Percentiles rank a stretch among this genome's conserved stretches.
Evolutionary conservation across 2,888 invertebrate species (phyloP).

Genomic region (Drosophila recens): DNA sequence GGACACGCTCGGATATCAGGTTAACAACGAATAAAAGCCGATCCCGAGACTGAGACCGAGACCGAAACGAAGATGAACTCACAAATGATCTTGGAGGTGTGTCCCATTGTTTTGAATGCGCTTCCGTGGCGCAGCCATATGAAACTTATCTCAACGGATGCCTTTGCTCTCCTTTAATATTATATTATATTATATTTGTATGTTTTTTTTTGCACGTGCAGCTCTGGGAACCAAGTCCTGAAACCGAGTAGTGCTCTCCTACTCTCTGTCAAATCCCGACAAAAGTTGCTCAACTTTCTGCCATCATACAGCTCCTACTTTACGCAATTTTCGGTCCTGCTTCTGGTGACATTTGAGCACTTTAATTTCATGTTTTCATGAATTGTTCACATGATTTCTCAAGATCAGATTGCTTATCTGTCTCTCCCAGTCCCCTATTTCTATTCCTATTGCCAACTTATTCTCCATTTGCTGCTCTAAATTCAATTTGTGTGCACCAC

Average conservation of each 20-base stretch:
- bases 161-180: conserved; percentile 35
- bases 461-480: conserved; percentile 37
- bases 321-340: conserved; percentile 58
- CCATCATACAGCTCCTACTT: conserved; percentile 64
- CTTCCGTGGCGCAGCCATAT: conserved; percentile 71
- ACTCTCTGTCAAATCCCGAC: conserved; percentile 39
- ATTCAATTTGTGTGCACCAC: conserved; percentile 63
- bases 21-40: conserved; percentile 58
- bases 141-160: conserved; percentile 66
- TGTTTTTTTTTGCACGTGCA: conserved; percentile 71
- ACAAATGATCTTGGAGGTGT: conserved; percentile 76
- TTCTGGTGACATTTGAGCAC: conserved; percentile 65
- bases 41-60: background rate
- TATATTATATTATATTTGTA: conserved; percentile 5
- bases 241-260: conserved; percentile 10
- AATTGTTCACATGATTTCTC: conserved; percentile 79
- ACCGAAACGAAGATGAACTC: conserved; percentile 24
- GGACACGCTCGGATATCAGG: conserved; percentile 79
- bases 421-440: background rate
- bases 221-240: conserved; percentile 58
- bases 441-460: conserved; percentile 10
- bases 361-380: conserved; percentile 77
- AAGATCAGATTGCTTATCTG: conserved; percentile 83
- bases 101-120: conserved; percentile 72
- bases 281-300: conserved; percentile 83